Conservation (phyloP, 2,888 invertebrate genomes). For the Apamea anceps region DNA sequence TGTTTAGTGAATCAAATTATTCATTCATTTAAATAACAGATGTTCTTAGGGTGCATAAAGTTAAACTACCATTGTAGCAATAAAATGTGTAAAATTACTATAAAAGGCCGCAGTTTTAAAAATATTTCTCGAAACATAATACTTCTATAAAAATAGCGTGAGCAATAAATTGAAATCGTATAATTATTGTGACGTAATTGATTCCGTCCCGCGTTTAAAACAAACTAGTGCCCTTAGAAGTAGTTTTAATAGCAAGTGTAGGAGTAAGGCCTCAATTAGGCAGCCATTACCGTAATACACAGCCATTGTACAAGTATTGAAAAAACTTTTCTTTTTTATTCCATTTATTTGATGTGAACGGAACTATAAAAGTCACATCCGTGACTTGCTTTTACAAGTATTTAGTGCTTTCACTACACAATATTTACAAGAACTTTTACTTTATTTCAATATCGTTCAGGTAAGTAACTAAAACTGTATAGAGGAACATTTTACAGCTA, state of each 20-base stretch:
- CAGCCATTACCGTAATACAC: conserved; percentile 52
- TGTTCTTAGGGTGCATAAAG: background rate
- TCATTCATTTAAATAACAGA: background rate
- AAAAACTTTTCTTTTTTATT: conserved; percentile 13
- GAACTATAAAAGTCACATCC: conserved; percentile 38
- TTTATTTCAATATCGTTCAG: background rate
- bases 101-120: background rate
- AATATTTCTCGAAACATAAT: conserved; percentile 17
- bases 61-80: background rate
- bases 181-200: conserved; percentile 54
- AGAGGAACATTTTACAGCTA: background rate
- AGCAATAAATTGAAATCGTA: conserved; percentile 53
- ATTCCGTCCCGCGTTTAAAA: conserved; percentile 48
- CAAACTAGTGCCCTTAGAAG: conserved; percentile 33
- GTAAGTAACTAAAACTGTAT: background rate
- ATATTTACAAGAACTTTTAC: background rate
- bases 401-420: background rate
- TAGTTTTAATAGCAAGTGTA: conserved; percentile 47
- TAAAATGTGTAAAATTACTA: background rate
- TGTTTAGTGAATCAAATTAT: background rate
- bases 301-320: conserved; percentile 35
- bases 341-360: conserved; percentile 34
- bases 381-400: conserved; percentile 25
- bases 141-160: conserved; percentile 47
- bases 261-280: conserved; percentile 61